These are phyloP conservation scores for Eristalis arbustorum DNA, from an alignment of 2,888 invertebrate genomes.

Conservation along the genomic window DNA sequence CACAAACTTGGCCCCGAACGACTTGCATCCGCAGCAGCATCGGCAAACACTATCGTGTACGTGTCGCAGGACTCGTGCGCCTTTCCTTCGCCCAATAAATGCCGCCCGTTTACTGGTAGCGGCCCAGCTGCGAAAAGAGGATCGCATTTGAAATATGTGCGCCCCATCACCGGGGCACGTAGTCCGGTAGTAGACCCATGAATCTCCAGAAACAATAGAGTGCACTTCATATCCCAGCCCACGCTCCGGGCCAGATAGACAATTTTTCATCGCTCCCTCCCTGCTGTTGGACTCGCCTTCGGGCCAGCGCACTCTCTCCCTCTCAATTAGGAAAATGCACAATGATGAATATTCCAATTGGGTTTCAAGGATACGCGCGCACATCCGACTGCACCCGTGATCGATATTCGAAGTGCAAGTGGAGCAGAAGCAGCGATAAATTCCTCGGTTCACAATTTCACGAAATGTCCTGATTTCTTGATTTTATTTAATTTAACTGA, in stretches of 20 bases:
- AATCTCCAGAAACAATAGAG: background rate
- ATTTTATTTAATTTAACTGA: conserved; percentile 33
- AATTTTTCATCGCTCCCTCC: background rate
- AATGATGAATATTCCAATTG: background rate
- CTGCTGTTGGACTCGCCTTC: background rate
- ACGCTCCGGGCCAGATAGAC: background rate
- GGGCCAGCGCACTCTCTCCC: background rate
- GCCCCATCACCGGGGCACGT: background rate
- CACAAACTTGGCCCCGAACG: background rate
- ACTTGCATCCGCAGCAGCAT: background rate
- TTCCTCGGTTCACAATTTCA: background rate
- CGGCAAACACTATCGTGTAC: background rate
- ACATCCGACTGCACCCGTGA: background rate
- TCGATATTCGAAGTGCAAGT: background rate
- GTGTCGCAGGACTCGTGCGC: background rate
- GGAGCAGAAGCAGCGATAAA: background rate
- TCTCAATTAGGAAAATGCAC: background rate
- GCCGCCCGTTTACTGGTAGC: background rate
- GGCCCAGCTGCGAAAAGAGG: background rate
- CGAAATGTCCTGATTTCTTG: conserved; percentile 38
- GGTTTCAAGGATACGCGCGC: background rate
- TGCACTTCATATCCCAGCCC: background rate
- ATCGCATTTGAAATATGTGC: too few relatives aligned
- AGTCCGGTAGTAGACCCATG: background rate
- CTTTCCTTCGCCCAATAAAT: background rate